Percentiles rank a stretch among this genome's conserved stretches.
Conservation (phyloP, 2,113 vertebrate genomes). For the Corythaixoides concolor region DNA sequence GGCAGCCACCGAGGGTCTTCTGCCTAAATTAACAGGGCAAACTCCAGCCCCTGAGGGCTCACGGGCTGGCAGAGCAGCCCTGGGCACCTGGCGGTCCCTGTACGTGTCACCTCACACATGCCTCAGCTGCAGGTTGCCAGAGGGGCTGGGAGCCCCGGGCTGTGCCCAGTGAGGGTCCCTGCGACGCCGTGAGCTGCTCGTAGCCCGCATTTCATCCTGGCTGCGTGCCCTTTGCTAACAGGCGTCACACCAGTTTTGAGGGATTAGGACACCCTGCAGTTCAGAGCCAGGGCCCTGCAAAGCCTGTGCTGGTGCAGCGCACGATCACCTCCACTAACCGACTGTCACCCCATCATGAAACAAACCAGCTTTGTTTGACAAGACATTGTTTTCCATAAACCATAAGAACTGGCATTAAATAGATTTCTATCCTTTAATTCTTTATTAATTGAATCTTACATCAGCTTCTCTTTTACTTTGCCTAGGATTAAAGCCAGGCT, state of each 20-base stretch:
- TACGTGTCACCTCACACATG: accelerated
- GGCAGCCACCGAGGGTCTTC: background rate
- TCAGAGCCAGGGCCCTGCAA: accelerated
- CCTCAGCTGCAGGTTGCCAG: background rate
- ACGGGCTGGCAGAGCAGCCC: background rate
- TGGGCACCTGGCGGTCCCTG: background rate
- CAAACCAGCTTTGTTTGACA: background rate
- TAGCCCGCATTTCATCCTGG: background rate
- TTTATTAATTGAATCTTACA: constrained; percentile 50
- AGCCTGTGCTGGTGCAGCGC: accelerated
- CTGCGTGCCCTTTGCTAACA: background rate
- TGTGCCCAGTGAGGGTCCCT: background rate
- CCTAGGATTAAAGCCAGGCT: background rate
- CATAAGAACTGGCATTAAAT: background rate
- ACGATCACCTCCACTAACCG: accelerated
- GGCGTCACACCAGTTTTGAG: background rate
- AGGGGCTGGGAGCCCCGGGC: background rate
- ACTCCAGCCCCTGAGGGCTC: accelerated
- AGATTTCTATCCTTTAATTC: constrained; percentile 61
- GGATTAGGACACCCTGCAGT: background rate
- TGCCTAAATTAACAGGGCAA: accelerated
- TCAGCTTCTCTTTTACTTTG: constrained; percentile 15
- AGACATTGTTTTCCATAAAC: background rate
- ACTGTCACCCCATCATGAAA: accelerated
- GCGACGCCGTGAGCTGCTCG: background rate